phyloP scores from a whole-genome alignment of 2,797 vertebrate species.

The Girardinus metallicus region DNA sequence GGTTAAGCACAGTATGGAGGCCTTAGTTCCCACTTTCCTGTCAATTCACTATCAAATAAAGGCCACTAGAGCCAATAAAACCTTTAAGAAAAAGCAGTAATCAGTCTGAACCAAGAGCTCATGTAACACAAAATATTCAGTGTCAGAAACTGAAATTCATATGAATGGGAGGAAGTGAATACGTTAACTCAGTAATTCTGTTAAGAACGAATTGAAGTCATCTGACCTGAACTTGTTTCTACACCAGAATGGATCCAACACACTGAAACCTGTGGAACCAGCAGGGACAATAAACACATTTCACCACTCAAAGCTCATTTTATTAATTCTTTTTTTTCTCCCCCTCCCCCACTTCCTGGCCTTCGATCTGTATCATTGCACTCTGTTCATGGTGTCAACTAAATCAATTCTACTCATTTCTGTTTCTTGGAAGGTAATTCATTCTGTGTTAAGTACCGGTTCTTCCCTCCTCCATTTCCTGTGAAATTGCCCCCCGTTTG shows the following conservation, averaged over 20 bases:
- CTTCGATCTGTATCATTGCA: neutral
- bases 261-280: neutral
- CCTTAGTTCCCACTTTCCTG: too few species aligned
- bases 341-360: neutral
- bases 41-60: too few species aligned
- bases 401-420: conserved; percentile 8
- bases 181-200: neutral
- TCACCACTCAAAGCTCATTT: neutral
- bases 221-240: neutral
- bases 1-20: too few species aligned
- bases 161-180: neutral
- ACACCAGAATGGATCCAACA: neutral
- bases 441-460: conserved; percentile 32
- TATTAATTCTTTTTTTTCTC: neutral
- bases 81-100: too few species aligned
- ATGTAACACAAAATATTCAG: too few species aligned
- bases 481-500: conserved; percentile 32
- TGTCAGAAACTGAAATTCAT: neutral
- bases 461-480: conserved; percentile 27
- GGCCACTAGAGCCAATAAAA: too few species aligned
- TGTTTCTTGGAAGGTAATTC: conserved; percentile 18
- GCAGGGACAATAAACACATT: neutral
- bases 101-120: too few species aligned
- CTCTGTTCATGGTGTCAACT: conserved; percentile 6
- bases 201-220: neutral